A percentile compares a stretch with the other conserved stretches of the same genome.
These are phyloP conservation scores for Lordiphosa stackelbergi DNA, from an alignment of 1,140 invertebrate species.

Conservation along the genomic window DNA sequence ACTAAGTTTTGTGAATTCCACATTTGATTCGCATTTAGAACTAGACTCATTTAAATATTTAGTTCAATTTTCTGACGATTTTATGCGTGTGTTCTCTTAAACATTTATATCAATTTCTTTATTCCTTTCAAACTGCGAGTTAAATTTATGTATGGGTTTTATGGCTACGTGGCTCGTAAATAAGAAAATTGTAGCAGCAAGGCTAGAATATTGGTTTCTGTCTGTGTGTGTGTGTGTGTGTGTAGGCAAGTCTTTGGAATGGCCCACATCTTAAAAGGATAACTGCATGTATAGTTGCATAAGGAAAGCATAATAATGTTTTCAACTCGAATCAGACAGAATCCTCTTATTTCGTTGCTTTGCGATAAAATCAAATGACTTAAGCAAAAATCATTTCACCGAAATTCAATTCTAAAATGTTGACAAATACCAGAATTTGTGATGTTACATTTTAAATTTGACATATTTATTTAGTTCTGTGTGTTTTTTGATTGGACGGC, in stretches of 20 bases:
- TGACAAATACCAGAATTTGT: too few relatives aligned
- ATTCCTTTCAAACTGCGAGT: conserved; percentile 49
- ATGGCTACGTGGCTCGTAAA: conserved; percentile 70
- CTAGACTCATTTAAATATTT: neutral
- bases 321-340: too few relatives aligned
- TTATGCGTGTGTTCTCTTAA: conserved; percentile 29
- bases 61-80: neutral
- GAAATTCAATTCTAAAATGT: too few relatives aligned
- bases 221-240: conserved; percentile 13
- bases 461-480: conserved; percentile 46
- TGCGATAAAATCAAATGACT: too few relatives aligned
- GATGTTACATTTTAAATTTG: neutral
- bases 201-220: conserved; percentile 48
- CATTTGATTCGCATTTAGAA: conserved; percentile 3
- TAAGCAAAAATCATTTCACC: too few relatives aligned
- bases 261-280: conserved; percentile 3
- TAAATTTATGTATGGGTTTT: conserved; percentile 72
- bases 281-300: conserved; percentile 7
- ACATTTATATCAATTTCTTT: conserved; percentile 74
- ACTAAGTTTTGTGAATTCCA: too few relatives aligned
- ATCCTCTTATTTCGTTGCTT: too few relatives aligned
- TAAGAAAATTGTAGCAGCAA: conserved; percentile 70
- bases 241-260: too few relatives aligned
- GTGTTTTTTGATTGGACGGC: conserved; percentile 17
- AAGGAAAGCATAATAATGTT: too few relatives aligned